Conservation (phyloP, 1,140 invertebrate species). For the Pemphigus obesinymphae region DNA sequence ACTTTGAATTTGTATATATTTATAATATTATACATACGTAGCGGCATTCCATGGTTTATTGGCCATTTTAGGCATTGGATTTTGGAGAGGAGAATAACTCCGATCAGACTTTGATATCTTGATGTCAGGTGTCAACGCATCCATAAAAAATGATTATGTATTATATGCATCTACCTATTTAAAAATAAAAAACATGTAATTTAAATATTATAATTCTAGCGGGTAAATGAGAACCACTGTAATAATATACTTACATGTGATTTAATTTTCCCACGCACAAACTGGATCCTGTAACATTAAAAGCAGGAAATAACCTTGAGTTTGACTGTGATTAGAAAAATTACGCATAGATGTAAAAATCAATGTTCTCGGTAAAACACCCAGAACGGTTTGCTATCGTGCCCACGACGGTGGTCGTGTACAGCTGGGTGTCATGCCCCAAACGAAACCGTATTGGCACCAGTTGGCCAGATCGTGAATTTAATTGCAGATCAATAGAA, state of each 20-base stretch:
- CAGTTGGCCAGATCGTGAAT: not conserved
- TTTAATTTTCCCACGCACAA: slow-evolving; percentile 26
- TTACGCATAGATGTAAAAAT: not conserved
- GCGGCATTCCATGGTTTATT: slow-evolving; percentile 43
- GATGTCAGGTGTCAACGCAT: slow-evolving; percentile 12
- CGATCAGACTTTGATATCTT: not conserved
- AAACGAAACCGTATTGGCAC: not conserved
- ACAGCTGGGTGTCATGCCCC: no score
- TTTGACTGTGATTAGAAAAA: not conserved
- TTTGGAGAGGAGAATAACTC: slow-evolving; percentile 7
- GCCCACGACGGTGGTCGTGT: no score
- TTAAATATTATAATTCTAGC: no score
- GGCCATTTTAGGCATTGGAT: slow-evolving; percentile 34
- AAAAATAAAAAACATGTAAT: not conserved
- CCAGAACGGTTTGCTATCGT: no score
- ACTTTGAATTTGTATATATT: no score
- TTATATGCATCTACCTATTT: not conserved
- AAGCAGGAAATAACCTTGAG: slow-evolving; percentile 35
- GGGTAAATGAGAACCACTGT: not conserved
- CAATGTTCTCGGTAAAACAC: no score
- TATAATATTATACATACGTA: slow-evolving; percentile 42
- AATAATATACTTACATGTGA: not conserved
- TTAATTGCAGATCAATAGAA: slow-evolving; percentile 1
- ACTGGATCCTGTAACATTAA: slow-evolving; percentile 16
- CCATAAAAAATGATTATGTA: slow-evolving; percentile 4